These are phyloP conservation scores for Vombatus ursinus DNA, from an alignment of 2,113 vertebrate species.

Conservation along the genomic window DNA sequence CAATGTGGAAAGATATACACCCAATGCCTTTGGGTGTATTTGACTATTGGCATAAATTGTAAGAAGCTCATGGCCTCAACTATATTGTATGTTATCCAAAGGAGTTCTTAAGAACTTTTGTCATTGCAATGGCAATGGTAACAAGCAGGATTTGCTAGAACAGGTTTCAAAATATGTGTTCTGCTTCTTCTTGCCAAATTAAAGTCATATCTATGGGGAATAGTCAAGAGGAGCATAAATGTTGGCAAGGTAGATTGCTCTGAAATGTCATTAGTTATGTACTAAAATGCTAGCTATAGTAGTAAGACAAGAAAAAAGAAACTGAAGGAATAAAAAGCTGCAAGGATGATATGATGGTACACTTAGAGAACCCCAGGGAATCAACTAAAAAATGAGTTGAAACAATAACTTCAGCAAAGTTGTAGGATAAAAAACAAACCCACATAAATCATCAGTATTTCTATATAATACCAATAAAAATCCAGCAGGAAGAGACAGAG, in stretches of 20 bases:
- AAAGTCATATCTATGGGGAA: background rate
- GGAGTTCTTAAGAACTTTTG: background rate
- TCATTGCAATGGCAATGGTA: background rate
- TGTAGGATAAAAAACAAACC: background rate
- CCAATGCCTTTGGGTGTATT: slow-evolving; percentile 62
- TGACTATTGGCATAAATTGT: slow-evolving; percentile 14
- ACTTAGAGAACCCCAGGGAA: background rate
- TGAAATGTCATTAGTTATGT: background rate
- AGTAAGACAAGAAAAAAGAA: background rate
- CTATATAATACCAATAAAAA: background rate
- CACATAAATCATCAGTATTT: background rate
- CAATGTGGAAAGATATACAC: slow-evolving; percentile 55
- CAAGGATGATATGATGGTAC: background rate
- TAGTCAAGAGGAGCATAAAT: background rate
- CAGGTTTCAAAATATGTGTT: background rate
- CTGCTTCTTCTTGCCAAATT: background rate
- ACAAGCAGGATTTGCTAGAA: background rate
- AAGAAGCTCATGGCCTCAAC: slow-evolving; percentile 20
- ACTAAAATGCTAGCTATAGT: background rate
- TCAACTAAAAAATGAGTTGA: background rate
- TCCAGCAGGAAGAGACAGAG: background rate
- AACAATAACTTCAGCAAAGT: background rate
- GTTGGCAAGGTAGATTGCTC: background rate
- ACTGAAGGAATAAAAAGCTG: background rate
- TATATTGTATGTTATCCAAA: slow-evolving; percentile 6